Percentiles rank a stretch among this genome's conserved stretches.
These are phyloP conservation scores for Apamea crenata DNA, from an alignment of 2,888 invertebrate species.

Conservation along the genomic window DNA sequence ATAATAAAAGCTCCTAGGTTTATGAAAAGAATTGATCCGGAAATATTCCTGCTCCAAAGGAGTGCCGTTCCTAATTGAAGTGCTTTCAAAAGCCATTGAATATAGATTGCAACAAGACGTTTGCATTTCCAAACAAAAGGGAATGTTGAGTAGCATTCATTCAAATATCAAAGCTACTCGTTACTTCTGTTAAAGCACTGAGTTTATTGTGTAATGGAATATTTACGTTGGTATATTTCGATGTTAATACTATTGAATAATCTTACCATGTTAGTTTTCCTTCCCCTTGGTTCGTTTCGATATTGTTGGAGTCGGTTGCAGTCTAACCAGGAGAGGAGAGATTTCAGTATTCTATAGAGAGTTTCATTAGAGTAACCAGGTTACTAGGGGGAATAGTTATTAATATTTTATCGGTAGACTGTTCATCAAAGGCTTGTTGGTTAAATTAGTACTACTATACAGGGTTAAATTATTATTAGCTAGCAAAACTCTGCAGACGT, in stretches of 20 bases:
- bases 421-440: not conserved
- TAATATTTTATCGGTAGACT: not conserved
- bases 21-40: slow-evolving; percentile 23
- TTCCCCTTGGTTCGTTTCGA: too few relatives aligned
- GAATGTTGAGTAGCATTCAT: slow-evolving; percentile 64
- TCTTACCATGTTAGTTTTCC: too few relatives aligned
- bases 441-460: not conserved
- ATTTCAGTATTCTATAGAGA: not conserved
- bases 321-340: not conserved
- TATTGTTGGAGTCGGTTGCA: not conserved
- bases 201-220: slow-evolving; percentile 49
- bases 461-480: too few relatives aligned
- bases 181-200: slow-evolving; percentile 71
- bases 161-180: slow-evolving; percentile 73
- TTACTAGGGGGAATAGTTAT: not conserved
- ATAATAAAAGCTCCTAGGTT: slow-evolving; percentile 24
- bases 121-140: slow-evolving; percentile 68
- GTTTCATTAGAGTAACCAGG: not conserved
- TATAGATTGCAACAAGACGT: slow-evolving; percentile 66
- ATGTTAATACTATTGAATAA: not conserved
- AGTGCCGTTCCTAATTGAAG: slow-evolving; percentile 63
- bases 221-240: slow-evolving; percentile 12
- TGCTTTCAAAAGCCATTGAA: slow-evolving; percentile 65
- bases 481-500: too few relatives aligned
- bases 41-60: slow-evolving; percentile 58